Evolutionary conservation across 2,888 invertebrate species (phyloP), one percentile per base, ranked within the genome.

Genomic region (Neria commutata): DNA sequence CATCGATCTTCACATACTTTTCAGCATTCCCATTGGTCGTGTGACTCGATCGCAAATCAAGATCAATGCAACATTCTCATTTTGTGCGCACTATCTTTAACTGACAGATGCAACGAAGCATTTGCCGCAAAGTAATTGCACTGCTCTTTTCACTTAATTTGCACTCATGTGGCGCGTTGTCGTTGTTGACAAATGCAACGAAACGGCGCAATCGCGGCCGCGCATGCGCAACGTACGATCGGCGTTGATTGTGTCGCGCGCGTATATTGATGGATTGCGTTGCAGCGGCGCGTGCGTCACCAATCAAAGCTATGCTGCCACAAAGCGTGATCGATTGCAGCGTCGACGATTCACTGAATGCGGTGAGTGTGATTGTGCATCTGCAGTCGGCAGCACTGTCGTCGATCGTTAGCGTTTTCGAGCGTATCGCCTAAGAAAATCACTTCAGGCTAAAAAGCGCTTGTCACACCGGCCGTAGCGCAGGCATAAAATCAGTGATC

Each of bases 301-400:
- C 75, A 72, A 75, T 72, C 75, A 72, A 75, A 74, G n/a, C n/a
- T n/a, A n/a, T n/a, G n/a, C n/a, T n/a, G n/a, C n/a, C 72, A 74
- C 74, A 72, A 74, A 75, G 75, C 73, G 73, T 74, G 75, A 72
- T 72, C 75, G 75, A 73, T 72, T n/a, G 37, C 29, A 29, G 11
- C n/a, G n/a, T 5, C 29, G 29, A 5, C 29, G 29, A 29, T 8
- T 29, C 72, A 75, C 75, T 75, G 74, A 72, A 75, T n/a, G n/a
- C n/a, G n/a, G n/a, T n/a, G n/a, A n/a, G n/a, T n/a, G 72, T 74
- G 33, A 47, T 33, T 23, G 54, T 26, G 29, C 33, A 45, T 16
- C n/a, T 23, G 51, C 16, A n/a, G n/a, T n/a, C n/a, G n/a, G n/a
- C n/a, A n/a, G n/a, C n/a, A n/a, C 5, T 29, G 29, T 29, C 11